These are phyloP conservation scores for Zelleria hepariella DNA, from an alignment of 2,888 invertebrate species.

Conservation along the genomic window DNA sequence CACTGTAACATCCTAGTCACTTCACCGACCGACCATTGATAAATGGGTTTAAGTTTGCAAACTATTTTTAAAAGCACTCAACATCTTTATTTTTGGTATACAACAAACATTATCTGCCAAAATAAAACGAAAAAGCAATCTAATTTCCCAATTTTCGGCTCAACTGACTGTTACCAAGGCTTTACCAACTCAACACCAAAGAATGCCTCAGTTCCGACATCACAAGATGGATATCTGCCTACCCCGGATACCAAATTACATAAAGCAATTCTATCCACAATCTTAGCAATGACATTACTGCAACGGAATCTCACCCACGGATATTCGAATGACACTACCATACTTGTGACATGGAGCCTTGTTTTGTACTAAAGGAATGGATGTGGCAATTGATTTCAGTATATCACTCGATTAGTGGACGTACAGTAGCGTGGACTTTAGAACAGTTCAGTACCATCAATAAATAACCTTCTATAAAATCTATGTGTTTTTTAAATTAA, in stretches of 20 bases:
- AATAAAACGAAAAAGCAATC: background rate
- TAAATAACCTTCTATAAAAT: too few relatives aligned
- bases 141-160: background rate
- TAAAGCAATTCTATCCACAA: slow-evolving; percentile 61
- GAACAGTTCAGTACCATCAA: too few relatives aligned
- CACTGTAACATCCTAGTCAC: too few relatives aligned
- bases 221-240: slow-evolving; percentile 41
- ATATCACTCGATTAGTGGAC: too few relatives aligned
- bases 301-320: slow-evolving; percentile 46
- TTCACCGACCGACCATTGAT: too few relatives aligned
- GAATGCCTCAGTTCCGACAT: slow-evolving; percentile 29
- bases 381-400: background rate
- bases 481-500: too few relatives aligned
- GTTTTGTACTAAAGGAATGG: background rate
- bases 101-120: background rate
- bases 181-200: background rate
- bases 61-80: too few relatives aligned
- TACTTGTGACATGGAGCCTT: background rate
- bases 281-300: slow-evolving; percentile 58
- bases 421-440: too few relatives aligned
- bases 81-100: background rate
- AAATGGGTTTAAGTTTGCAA: too few relatives aligned
- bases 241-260: slow-evolving; percentile 53
- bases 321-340: slow-evolving; percentile 33
- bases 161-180: background rate